A percentile compares a stretch with the other conserved stretches of the same genome.
Conservation (phyloP, 1,140 invertebrate genomes). For the Aphidius ervi region DNA sequence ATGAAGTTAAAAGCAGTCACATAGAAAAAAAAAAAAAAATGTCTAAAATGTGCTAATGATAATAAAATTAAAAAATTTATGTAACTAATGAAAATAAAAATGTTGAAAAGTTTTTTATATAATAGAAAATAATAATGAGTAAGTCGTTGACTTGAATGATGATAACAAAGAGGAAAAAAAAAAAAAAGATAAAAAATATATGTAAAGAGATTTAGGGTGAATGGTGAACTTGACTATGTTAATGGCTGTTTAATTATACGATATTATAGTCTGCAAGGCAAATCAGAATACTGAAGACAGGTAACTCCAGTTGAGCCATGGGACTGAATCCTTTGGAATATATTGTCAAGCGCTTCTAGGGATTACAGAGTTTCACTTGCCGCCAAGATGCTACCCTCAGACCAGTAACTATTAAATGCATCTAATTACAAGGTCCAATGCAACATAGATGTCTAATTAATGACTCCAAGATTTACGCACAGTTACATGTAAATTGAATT, state of each 20-base stretch:
- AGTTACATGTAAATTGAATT: slow-evolving; percentile 43
- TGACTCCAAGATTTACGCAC: slow-evolving; percentile 49
- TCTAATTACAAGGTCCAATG: slow-evolving; percentile 52
- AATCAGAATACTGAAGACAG: slow-evolving; percentile 37
- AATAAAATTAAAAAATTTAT: slow-evolving; percentile 10
- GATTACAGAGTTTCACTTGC: slow-evolving; percentile 46
- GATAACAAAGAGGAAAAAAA: too few relatives aligned
- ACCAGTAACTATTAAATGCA: slow-evolving; percentile 50
- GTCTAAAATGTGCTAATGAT: neutral
- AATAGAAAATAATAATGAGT: too few relatives aligned
- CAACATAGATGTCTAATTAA: slow-evolving; percentile 53
- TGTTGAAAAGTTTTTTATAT: neutral
- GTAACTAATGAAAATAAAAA: neutral
- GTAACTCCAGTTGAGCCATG: slow-evolving; percentile 33
- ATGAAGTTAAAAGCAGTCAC: too few relatives aligned
- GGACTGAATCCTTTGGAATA: slow-evolving; percentile 27
- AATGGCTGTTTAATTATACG: slow-evolving; percentile 39
- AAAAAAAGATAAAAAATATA: too few relatives aligned
- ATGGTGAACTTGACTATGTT: slow-evolving; percentile 25
- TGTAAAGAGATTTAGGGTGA: too few relatives aligned
- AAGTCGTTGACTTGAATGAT: too few relatives aligned
- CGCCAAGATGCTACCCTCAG: slow-evolving; percentile 36
- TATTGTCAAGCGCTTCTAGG: slow-evolving; percentile 28
- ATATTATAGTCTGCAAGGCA: slow-evolving; percentile 32
- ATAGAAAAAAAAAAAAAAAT: too few relatives aligned